Conservation (phyloP, 2,888 invertebrate genomes). For the Diploptera punctata region DNA sequence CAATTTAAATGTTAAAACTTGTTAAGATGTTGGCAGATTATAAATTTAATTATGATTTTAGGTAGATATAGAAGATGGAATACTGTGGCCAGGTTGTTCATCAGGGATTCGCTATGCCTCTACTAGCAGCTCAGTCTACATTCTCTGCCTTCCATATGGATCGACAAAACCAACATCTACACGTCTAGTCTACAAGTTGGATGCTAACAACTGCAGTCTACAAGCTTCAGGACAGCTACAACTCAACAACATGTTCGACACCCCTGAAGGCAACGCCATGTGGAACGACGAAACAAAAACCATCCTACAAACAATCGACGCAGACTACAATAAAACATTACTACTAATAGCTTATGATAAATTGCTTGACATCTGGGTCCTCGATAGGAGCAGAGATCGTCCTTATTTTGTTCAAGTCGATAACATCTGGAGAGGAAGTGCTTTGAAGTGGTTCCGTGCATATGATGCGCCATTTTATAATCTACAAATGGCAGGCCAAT, state of each 20-base stretch:
- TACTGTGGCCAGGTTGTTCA: slow-evolving; percentile 35
- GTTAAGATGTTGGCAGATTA: too few relatives aligned
- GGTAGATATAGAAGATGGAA: slow-evolving; percentile 30
- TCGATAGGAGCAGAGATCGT: slow-evolving; percentile 7
- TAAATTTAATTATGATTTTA: too few relatives aligned
- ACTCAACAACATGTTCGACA: slow-evolving; percentile 23
- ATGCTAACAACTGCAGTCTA: slow-evolving; percentile 13
- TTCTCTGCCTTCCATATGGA: slow-evolving; percentile 35
- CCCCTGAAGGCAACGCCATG: slow-evolving; percentile 11
- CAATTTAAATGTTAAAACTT: too few relatives aligned
- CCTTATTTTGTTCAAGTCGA: slow-evolving; percentile 31
- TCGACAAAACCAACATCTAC: slow-evolving; percentile 27
- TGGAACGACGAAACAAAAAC: slow-evolving; percentile 37
- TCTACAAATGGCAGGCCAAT: slow-evolving; percentile 23
- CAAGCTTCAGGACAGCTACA: slow-evolving; percentile 37
- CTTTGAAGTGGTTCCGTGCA: slow-evolving; percentile 38
- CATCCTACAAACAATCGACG: slow-evolving; percentile 25
- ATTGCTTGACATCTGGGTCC: slow-evolving; percentile 36
- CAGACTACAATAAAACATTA: slow-evolving; percentile 25
- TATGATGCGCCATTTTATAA: slow-evolving; percentile 39
- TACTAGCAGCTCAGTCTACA: slow-evolving; percentile 25
- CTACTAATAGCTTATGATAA: slow-evolving; percentile 37
- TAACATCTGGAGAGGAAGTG: slow-evolving; percentile 37
- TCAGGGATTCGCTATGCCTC: slow-evolving; percentile 25
- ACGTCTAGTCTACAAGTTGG: slow-evolving; percentile 34